A percentile compares a stretch with the other conserved stretches of the same genome.
Evolutionary conservation across 2,888 invertebrate genomes (phyloP).

Genomic region (Ornithoptera alexandrae): DNA sequence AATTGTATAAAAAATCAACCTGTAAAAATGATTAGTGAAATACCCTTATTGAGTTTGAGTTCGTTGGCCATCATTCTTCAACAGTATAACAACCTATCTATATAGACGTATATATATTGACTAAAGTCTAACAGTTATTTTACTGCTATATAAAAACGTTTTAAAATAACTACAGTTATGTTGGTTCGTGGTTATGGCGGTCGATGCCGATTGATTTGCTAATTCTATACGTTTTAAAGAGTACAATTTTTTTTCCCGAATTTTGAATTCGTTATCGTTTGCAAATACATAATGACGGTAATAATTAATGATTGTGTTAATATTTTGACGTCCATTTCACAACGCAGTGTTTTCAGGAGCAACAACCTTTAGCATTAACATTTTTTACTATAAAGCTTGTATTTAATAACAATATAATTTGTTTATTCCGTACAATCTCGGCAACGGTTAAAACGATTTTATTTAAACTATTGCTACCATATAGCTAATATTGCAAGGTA

Average conservation of each 20-base stretch:
- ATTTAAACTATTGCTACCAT: too few species aligned
- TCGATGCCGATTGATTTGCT: background rate
- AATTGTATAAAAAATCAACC: background rate
- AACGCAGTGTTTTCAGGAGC: background rate
- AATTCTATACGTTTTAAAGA: background rate
- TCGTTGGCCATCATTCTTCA: conserved; percentile 4
- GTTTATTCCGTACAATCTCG: too few species aligned
- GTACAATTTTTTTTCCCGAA: background rate
- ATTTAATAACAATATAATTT: too few species aligned
- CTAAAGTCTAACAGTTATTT: conserved; percentile 15
- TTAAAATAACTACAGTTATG: conserved; percentile 19
- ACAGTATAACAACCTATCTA: conserved; percentile 7
- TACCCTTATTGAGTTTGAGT: conserved; percentile 6
- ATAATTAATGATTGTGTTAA: background rate
- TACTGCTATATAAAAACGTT: conserved; percentile 5
- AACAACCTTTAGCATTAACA: background rate
- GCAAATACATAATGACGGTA: background rate
- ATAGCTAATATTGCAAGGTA: too few species aligned
- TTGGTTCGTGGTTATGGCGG: background rate
- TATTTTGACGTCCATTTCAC: background rate
- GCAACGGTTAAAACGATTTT: too few species aligned
- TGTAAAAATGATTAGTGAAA: background rate
- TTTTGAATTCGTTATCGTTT: background rate
- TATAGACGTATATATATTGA: conserved; percentile 3
- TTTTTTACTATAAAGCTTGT: background rate